Evolutionary conservation across 2,797 vertebrate genomes (phyloP), one percentile per base, ranked within the genome.

Genomic region (Lerista edwardsae): DNA sequence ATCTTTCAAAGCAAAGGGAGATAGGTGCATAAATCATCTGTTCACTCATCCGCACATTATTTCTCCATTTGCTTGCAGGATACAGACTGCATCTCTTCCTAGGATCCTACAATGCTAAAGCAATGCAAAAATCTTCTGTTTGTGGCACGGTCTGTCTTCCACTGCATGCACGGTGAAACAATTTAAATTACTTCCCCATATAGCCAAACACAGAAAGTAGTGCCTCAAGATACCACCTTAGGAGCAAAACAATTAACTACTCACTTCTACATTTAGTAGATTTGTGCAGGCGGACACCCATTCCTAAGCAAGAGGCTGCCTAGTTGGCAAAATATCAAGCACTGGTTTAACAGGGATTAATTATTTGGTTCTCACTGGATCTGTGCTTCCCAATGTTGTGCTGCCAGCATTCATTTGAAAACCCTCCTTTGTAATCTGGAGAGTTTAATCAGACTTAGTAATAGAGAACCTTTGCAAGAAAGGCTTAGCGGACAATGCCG

Each of bases 291-390:
- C 4, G 1, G 15, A 55, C 12, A 23, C 39, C 25, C 14, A 21
- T 74, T 85, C 68, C 29, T 62, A 81, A 76, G 73, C 21, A 76
- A 81, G 29, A 62, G 9, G 36, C 34, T 36, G 51, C 19, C 25
- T 75, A 11, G 25, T n/a, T 31, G 47, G 41, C 55, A 51, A 61
- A 57, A 76, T 21, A 76, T 23, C 65, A 51, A 80, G 41, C 39
- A 67, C 55, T 21, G 55, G 34, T 76, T 76, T 81, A 81, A 76
- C 34, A 62, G 27, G 51, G 71, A 81, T 84, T 79, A 84, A 79
- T 76, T 61, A 69, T 75, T 75, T 80, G 78, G 64, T 71, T 27
- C 85, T 0, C 0, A 36, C 79, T 55, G 47, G n/a, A 64, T 74
- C 59, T 55, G 61, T 0, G 2, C 79, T n/a, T 73, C 71, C 75